Conservation (phyloP, 2,888 invertebrate species). For the Lampropteryx suffumata region DNA sequence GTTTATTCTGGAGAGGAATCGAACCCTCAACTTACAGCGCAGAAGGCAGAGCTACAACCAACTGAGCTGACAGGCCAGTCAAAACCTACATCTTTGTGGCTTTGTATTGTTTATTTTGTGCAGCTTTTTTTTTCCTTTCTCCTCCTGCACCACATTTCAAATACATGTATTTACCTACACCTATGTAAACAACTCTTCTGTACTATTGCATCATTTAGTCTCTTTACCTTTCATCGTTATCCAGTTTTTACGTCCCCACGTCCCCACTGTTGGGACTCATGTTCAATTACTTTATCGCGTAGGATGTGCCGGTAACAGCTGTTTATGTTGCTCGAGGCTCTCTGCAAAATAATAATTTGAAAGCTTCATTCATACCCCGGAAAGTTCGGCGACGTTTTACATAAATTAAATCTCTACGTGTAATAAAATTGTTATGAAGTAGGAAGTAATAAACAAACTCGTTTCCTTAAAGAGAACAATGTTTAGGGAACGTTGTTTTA, state of each 20-base stretch:
- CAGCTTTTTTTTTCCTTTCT: too few species aligned
- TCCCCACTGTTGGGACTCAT: not conserved
- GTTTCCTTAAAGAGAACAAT: constrained; percentile 28
- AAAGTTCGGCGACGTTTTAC: constrained; percentile 48
- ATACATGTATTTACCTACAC: too few species aligned
- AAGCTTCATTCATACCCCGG: constrained; percentile 45
- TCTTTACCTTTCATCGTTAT: constrained; percentile 42
- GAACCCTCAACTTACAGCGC: too few species aligned
- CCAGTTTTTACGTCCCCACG: not conserved
- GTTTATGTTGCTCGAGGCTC: constrained; percentile 22
- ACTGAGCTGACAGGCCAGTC: too few species aligned
- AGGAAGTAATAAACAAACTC: constrained; percentile 38
- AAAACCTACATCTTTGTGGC: too few species aligned
- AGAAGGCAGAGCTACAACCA: too few species aligned
- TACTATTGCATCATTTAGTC: too few species aligned
- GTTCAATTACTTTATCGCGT: constrained; percentile 45
- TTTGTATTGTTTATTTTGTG: too few species aligned
- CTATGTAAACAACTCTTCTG: constrained; percentile 5
- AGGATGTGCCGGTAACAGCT: constrained; percentile 44
- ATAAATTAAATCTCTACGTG: constrained; percentile 50
- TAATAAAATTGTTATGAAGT: constrained; percentile 39
- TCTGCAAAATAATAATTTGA: constrained; percentile 47
- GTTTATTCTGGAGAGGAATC: too few species aligned
- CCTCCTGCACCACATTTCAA: too few species aligned
- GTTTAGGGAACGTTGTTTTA: constrained; percentile 16